Base-by-base conservation (phyloP, 2,113 vertebrate genomes). In the Ctenodactylus gundi region DNA sequence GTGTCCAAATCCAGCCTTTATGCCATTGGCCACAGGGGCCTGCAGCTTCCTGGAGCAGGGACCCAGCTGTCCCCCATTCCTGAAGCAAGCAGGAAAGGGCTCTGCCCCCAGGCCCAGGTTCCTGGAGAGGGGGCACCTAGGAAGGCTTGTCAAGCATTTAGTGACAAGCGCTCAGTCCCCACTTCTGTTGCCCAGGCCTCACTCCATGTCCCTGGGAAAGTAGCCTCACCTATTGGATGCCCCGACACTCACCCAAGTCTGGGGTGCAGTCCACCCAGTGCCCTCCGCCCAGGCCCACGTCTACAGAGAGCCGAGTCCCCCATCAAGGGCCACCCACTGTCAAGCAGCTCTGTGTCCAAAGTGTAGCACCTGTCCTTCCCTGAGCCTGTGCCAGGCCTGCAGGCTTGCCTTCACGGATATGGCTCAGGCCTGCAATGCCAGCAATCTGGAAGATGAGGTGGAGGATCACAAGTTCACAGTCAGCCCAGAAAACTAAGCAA, bases 11-110 rank as follows among this genome's bases (percentile, higher is more conserved):
- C 20, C 18, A 21, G 3, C 31, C 27, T 31, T 34, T n/a, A 15
- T 6, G 4, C 0, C 9, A 4, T 17, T 20, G 34, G 18, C 78
- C 44, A 1, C 0, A 0, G 6, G 2, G 14, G 8, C 31, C 62
- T n/a, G 25, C 3, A 7, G 31, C 51, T 34, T 4, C 39, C 44
- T 1, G 6, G 8, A n/a, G 7, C 57, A 29, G 31, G n/a, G 6
- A 7, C 34, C 31, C 6, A 2, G 58, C 31, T 9, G 55, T 11
- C 8, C 39, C 65, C 39, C 4, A 7, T 41, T 27, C 27, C 39
- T 53, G 23, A 14, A 44, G 60, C 34, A 13, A 23, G n/a, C 7
- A 51, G 53, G 27, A 36, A 36, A 31, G 12, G 18, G 4, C 8
- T 34, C 51, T 11, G 31, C 36, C 68, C 8, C 13, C 29, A 62